phyloP scores from a whole-genome alignment of 2,888 invertebrate species.

The Amblyjoppa fuscipennis region DNA sequence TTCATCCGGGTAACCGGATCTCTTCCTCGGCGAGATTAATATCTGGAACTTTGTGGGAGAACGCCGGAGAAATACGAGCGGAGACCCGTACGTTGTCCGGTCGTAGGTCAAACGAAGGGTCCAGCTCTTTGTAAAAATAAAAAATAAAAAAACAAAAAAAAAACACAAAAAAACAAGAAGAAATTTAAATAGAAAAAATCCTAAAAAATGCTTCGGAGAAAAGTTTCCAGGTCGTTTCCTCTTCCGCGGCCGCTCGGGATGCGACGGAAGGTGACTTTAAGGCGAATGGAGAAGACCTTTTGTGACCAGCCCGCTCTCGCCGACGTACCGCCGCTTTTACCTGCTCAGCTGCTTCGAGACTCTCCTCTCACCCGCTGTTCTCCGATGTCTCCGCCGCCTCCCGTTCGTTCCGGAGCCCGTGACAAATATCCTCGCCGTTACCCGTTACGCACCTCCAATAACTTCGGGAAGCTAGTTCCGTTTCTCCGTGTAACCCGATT shows the following conservation, averaged over 20 bases:
- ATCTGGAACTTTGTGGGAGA: slow-evolving; percentile 63
- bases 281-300: slow-evolving; percentile 14
- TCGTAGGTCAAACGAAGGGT: slow-evolving; percentile 21
- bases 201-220: not conserved
- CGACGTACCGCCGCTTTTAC: slow-evolving; percentile 32
- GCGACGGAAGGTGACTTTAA: slow-evolving; percentile 29
- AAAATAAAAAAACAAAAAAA: not conserved
- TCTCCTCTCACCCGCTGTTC: not conserved
- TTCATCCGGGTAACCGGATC: slow-evolving; percentile 63
- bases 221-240: not conserved
- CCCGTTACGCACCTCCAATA: not conserved
- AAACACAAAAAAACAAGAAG: not conserved
- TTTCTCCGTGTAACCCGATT: slow-evolving; percentile 11
- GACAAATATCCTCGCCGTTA: slow-evolving; percentile 20
- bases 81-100: slow-evolving; percentile 1
- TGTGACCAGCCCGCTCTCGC: slow-evolving; percentile 34
- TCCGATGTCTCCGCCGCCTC: slow-evolving; percentile 6
- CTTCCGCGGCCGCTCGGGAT: not conserved
- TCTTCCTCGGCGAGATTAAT: slow-evolving; percentile 52
- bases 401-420: not conserved
- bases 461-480: not conserved
- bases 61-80: slow-evolving; percentile 34
- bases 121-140: not conserved
- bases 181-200: not conserved
- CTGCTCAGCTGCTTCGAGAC: slow-evolving; percentile 49